These are phyloP conservation scores for Calliopsis andreniformis DNA, from an alignment of 1,140 invertebrate genomes.

Conservation along the genomic window DNA sequence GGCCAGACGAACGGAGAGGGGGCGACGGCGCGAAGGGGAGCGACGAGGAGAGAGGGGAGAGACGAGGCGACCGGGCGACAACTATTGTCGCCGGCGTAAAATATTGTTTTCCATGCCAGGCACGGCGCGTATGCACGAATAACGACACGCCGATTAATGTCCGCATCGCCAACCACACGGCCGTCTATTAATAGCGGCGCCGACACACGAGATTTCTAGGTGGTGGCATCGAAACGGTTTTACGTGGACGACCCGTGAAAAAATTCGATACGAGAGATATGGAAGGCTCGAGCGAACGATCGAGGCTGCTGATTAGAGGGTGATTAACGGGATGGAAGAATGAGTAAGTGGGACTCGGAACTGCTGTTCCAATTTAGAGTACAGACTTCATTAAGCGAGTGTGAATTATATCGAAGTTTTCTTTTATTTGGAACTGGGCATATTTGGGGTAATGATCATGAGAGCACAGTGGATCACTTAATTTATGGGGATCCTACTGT, in stretches of 20 bases:
- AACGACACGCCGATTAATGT: conserved; percentile 77
- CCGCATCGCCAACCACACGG: conserved; percentile 67
- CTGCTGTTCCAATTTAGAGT: neutral
- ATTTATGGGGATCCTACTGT: too few species aligned
- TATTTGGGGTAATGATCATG: too few species aligned
- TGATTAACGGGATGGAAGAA: neutral
- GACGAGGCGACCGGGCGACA: conserved; percentile 47
- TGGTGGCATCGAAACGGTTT: conserved; percentile 40
- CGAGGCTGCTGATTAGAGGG: neutral
- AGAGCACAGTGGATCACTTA: too few species aligned
- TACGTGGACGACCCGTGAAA: conserved; percentile 8
- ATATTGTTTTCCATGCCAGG: conserved; percentile 75
- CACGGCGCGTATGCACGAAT: conserved; percentile 71
- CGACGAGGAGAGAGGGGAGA: neutral
- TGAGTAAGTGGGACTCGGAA: neutral
- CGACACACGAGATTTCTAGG: conserved; percentile 61
- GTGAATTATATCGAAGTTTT: too few species aligned
- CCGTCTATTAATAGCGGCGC: conserved; percentile 71
- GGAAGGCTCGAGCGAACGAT: neutral
- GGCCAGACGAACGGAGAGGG: neutral
- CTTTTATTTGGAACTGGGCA: too few species aligned
- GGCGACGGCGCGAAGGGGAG: neutral
- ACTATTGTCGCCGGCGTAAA: conserved; percentile 74
- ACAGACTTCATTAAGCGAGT: too few species aligned
- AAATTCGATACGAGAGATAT: neutral